These are phyloP conservation scores for Pararge aegeria DNA, from an alignment of 1,140 invertebrate genomes.

Conservation along the genomic window DNA sequence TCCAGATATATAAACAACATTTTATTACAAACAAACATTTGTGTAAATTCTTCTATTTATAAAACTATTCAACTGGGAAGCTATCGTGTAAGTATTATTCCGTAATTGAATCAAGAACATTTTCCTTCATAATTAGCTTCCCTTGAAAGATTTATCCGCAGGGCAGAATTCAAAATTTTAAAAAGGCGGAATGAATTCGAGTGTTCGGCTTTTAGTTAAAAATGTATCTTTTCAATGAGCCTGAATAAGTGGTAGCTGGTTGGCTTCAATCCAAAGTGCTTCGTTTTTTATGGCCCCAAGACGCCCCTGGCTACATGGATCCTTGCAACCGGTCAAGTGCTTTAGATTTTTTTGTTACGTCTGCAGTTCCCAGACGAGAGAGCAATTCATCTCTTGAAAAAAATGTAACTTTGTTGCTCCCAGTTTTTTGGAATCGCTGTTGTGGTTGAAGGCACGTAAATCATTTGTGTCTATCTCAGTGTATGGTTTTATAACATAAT, in stretches of 20 bases:
- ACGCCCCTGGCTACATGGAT: constrained; percentile 44
- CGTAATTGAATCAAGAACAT: neutral
- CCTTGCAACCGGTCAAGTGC: constrained; percentile 52
- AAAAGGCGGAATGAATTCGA: constrained; percentile 37
- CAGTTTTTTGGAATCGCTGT: too few species aligned
- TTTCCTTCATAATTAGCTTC: neutral
- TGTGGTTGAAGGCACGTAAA: too few species aligned
- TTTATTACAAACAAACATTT: too few species aligned
- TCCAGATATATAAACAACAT: too few species aligned
- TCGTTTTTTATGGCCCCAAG: constrained; percentile 63
- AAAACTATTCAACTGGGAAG: too few species aligned
- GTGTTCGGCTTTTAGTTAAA: constrained; percentile 53
- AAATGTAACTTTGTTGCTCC: too few species aligned
- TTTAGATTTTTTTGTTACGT: constrained; percentile 50
- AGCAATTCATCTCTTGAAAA: neutral
- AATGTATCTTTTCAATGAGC: constrained; percentile 62
- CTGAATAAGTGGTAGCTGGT: constrained; percentile 48
- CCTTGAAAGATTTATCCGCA: neutral
- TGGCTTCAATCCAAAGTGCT: constrained; percentile 68
- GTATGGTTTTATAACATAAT: too few species aligned
- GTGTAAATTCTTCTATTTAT: too few species aligned
- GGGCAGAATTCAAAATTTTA: constrained; percentile 6
- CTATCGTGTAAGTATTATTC: neutral
- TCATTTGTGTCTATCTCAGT: too few species aligned
- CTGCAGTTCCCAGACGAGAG: constrained; percentile 31